Conservation (phyloP, 1,140 invertebrate genomes). For the Archivesica marissinica region DNA sequence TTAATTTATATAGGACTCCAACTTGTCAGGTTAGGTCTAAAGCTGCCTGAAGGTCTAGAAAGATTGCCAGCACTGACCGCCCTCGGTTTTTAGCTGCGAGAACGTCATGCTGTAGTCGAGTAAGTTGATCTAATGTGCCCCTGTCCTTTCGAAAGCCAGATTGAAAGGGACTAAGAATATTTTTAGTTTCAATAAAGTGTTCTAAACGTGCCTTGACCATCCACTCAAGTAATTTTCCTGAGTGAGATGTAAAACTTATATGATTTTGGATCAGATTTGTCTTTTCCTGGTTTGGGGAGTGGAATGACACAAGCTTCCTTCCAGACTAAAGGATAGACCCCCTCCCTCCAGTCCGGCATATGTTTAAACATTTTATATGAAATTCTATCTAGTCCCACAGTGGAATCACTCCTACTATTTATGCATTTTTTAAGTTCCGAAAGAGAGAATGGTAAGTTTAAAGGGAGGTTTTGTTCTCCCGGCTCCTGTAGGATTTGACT, state of each 20-base stretch:
- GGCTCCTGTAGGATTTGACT: no score
- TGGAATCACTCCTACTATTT: no score
- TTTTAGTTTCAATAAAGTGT: not conserved
- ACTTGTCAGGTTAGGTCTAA: slow-evolving; percentile 3
- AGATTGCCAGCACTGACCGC: not conserved
- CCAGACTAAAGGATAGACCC: not conserved
- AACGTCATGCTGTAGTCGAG: slow-evolving; percentile 6
- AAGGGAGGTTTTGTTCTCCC: no score
- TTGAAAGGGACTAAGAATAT: not conserved
- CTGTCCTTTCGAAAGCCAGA: slow-evolving; percentile 18
- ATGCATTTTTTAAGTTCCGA: no score
- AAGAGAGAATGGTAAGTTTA: no score
- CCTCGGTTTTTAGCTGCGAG: not conserved
- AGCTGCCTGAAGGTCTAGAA: slow-evolving; percentile 2
- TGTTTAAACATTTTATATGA: slow-evolving; percentile 5
- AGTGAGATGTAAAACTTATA: not conserved
- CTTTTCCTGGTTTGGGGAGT: not conserved
- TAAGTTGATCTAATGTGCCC: not conserved
- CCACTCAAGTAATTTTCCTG: not conserved
- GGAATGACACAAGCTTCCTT: slow-evolving; percentile 15
- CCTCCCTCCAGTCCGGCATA: not conserved
- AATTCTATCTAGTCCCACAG: no score
- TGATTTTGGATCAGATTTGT: not conserved
- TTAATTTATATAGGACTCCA: slow-evolving; percentile 1
- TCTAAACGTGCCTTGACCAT: slow-evolving; percentile 6